Base-by-base conservation (phyloP, 1,140 invertebrate genomes). In the Heterodera carotae region DNA sequence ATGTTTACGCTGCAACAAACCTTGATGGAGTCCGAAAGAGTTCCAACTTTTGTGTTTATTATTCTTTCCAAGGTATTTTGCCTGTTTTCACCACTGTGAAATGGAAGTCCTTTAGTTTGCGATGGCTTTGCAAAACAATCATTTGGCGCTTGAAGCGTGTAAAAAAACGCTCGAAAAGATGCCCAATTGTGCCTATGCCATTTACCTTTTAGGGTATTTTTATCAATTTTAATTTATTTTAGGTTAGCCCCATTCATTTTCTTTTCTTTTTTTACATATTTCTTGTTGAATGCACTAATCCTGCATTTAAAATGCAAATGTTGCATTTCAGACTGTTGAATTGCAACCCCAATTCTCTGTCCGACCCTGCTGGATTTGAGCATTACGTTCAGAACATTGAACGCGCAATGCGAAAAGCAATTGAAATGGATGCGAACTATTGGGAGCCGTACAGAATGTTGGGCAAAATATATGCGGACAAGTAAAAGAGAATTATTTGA, bases 361-460 rank as follows among this genome's bases (percentile, higher is more conserved):
- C 48, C 53, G 15, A 53, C 3, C 64, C 7, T 8, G 39, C 39
- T 31, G 18, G 7, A 4, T 64, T 74, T 74, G 53, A 29, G 0
- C 15, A 31, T 29, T 64, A 66, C 36, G 27, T 31, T 18, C n/a
- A 59, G 64, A 66, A 53, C 31, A 43, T 78, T 7, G 72, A 78
- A 67, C 39, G 15, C 25, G 69, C 60, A 64, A 78, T 78, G 77
- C 22, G 76, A 34, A 78, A 69, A 33, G 77, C 68, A 5, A 31
- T 78, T 29, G 77, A 78, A 53, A 43, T 53, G 15, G 77, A 78
- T 67, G 31, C 74, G 36, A 76, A 78, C 69, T 66, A 79, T 78
- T 78, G 77, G 77, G 77, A 78, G 56, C 77, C 77, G 31, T 78
- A 78, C 48, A 67, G 77, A 27, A 78, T 69, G 59, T 25, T 78